Base-by-base conservation (phyloP, 2,888 invertebrate genomes). In the Leptinotarsa juncta region DNA sequence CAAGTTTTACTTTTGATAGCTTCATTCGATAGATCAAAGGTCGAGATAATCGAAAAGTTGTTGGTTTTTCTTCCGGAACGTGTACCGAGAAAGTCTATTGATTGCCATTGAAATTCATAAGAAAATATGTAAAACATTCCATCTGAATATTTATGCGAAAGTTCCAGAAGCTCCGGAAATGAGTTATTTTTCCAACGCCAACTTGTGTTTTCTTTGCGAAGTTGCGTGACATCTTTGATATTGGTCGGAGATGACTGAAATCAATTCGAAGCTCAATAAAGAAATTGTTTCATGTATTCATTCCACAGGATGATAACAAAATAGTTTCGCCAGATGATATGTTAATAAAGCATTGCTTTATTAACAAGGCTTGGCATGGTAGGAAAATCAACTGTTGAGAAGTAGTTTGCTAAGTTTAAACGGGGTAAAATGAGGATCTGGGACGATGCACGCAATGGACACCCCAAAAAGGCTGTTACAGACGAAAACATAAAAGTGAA, bases 31-130 rank as follows among this genome's bases (percentile, higher is more conserved):
- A 82, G 82, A 84, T 84, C 84, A 84, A 84, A 84, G 83, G 80
- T 77, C 74, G 75, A 74, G 73, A 78, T 82, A 83, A 84, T 84
- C 82, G 83, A 82, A 81, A 82, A 83, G 79, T 80, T 84, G 82
- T 81, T 82, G 82, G 82, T 82, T 82, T 74, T 73, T 65, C 60
- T 68, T 69, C 48, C 20, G 49, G 57, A 57, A 69, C 42, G 69
- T 69, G 42, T 32, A 53, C 69, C 7, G 69, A 69, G 69, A 57
- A 57, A 57, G 55, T 69, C 42, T 60, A 69, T 69, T 69, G 69
- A 69, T 69, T 69, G 69, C 15, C 15, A 69, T 69, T 69, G 69
- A 57, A 69, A 69, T 53, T 69, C 69, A 23, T 55, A 69, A 69
- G 69, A 69, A 60, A 69, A 69, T 20, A 20, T 69, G 69, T 57